Percentiles rank a stretch among this genome's conserved stretches.
These are phyloP conservation scores for Herpailurus yagouaroundi DNA, from an alignment of 2,113 vertebrate genomes.

Conservation along the genomic window DNA sequence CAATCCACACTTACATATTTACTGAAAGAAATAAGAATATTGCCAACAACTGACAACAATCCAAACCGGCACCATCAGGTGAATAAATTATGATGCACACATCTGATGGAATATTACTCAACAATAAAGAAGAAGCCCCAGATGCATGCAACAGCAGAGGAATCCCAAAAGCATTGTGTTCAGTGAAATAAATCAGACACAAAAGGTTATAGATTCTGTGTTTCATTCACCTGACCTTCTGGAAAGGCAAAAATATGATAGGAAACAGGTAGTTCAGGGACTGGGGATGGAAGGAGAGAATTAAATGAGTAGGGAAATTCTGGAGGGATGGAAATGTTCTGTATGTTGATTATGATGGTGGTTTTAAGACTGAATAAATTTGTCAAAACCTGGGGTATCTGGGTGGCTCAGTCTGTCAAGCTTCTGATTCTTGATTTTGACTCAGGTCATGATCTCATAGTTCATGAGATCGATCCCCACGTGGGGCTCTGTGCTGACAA, in stretches of 20 bases:
- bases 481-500: no score
- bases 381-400: not conserved
- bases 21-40: not conserved
- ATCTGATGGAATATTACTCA: not conserved
- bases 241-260: not conserved
- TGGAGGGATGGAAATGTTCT: not conserved
- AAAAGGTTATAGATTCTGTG: not conserved
- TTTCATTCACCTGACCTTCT: not conserved
- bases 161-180: not conserved
- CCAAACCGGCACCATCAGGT: not conserved
- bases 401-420: no score
- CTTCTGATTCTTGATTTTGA: no score
- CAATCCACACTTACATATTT: not conserved
- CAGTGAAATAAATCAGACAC: not conserved
- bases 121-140: not conserved
- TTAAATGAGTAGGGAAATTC: not conserved
- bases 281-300: not conserved
- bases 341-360: not conserved
- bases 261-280: not conserved
- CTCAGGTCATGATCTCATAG: no score
- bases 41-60: not conserved
- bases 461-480: rapidly evolving
- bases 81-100: not conserved
- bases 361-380: not conserved
- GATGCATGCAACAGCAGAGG: not conserved